A percentile compares a stretch with the other conserved stretches of the same genome.
Conservation (phyloP, 1,140 invertebrate species). For the Littorina saxatilis region DNA sequence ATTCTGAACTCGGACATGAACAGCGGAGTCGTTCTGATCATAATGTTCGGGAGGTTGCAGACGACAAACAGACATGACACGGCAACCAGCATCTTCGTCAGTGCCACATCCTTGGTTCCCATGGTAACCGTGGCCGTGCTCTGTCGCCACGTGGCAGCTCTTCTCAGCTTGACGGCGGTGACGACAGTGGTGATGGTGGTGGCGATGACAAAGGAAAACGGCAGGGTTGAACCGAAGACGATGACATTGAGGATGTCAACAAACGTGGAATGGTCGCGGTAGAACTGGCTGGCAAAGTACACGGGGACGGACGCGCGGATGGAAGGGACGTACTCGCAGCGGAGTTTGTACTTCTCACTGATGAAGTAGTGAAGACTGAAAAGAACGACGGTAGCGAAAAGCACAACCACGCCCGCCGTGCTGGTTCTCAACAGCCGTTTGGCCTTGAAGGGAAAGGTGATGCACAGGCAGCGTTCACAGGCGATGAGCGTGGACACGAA, state of each 20-base stretch:
- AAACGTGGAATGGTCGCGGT: neutral
- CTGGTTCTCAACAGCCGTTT: neutral
- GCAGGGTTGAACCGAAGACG: neutral
- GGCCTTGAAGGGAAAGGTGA: neutral
- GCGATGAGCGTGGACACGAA: neutral
- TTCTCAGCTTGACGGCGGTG: constrained; percentile 16
- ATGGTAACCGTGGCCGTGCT: neutral
- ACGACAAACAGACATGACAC: constrained; percentile 18
- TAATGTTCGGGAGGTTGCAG: constrained; percentile 15
- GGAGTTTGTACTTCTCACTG: constrained; percentile 51
- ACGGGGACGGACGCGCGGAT: neutral
- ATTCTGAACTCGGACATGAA: neutral
- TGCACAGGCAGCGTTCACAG: neutral
- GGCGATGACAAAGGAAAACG: neutral
- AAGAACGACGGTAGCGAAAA: neutral
- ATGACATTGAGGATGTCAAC: neutral
- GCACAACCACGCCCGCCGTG: neutral
- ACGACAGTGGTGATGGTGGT: constrained; percentile 21
- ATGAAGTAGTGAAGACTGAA: neutral
- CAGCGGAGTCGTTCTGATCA: neutral
- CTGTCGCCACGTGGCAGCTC: neutral
- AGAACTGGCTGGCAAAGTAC: neutral
- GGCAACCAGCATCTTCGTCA: neutral
- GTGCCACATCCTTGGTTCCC: neutral
- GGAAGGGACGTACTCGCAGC: neutral